Conservation (phyloP, 2,888 invertebrate genomes). For the Ferdinandea cuprea region DNA sequence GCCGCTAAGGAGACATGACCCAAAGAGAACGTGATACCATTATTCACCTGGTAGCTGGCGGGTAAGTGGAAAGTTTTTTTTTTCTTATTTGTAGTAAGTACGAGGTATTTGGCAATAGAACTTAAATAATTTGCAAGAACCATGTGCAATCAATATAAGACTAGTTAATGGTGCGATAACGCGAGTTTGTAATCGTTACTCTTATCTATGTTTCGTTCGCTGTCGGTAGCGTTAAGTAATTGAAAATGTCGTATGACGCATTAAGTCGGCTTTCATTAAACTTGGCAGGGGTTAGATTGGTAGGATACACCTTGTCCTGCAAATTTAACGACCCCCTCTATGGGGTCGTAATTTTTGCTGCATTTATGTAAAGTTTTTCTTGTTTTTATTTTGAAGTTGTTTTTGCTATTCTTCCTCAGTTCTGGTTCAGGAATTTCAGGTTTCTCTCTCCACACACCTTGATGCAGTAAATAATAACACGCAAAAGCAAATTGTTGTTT, state of each 20-base stretch:
- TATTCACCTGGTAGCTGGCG: conserved; percentile 97
- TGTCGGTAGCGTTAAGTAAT: not conserved
- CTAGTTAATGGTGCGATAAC: conserved; percentile 6
- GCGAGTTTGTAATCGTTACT: not conserved
- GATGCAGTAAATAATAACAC: conserved; percentile 57
- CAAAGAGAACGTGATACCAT: conserved; percentile 91
- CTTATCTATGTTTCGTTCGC: conserved; percentile 1
- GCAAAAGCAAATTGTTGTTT: conserved; percentile 41
- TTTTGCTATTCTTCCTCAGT: conserved; percentile 19
- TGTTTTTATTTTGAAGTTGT: conserved; percentile 36
- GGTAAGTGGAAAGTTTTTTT: conserved; percentile 87
- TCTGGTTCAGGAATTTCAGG: conserved; percentile 43
- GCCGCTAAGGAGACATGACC: conserved; percentile 78
- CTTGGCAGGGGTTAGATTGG: conserved; percentile 16
- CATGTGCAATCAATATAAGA: conserved; percentile 9
- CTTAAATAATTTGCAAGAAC: conserved; percentile 14
- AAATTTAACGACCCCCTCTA: not conserved
- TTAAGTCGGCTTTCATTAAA: not conserved
- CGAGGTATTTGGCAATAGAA: conserved; percentile 12
- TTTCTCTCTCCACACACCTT: conserved; percentile 23
- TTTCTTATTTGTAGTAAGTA: conserved; percentile 10
- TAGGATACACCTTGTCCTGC: conserved; percentile 1
- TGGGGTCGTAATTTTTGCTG: conserved; percentile 34
- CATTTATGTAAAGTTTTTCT: conserved; percentile 13
- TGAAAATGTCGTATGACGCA: conserved; percentile 16